phyloP scores from a whole-genome alignment of 1,140 invertebrate genomes.

The Riptortus pedestris region DNA sequence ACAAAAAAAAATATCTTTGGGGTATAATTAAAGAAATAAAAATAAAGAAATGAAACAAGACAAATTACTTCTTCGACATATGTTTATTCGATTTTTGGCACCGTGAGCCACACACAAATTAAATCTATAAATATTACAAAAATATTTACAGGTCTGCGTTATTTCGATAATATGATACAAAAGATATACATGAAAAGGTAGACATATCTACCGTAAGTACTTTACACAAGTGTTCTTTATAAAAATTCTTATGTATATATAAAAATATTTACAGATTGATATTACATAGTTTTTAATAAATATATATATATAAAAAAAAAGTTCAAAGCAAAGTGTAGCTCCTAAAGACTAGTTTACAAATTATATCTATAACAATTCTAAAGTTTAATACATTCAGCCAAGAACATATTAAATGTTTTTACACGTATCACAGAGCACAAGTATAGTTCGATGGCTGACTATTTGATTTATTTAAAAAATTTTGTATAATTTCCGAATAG shows the following conservation, averaged over 20 bases:
- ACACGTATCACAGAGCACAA: slow-evolving; percentile 11
- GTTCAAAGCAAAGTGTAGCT: slow-evolving; percentile 1
- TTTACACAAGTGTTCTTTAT: background rate
- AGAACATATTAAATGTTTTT: slow-evolving; percentile 1
- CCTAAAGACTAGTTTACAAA: slow-evolving; percentile 4
- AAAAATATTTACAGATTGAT: slow-evolving; percentile 6
- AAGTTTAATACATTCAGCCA: background rate
- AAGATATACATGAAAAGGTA: slow-evolving; percentile 5
- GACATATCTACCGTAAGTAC: background rate
- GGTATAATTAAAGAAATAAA: background rate
- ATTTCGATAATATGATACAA: background rate
- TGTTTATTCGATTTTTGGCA: slow-evolving; percentile 8
- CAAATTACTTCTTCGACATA: background rate
- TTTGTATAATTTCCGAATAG: background rate
- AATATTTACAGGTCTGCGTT: slow-evolving; percentile 6
- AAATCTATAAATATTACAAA: slow-evolving; percentile 9
- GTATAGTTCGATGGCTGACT: slow-evolving; percentile 10
- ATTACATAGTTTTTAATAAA: too few species aligned
- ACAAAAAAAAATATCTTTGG: background rate
- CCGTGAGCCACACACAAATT: slow-evolving; percentile 5
- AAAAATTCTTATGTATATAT: background rate
- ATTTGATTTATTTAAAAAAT: background rate
- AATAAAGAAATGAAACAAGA: background rate
- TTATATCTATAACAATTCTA: background rate
- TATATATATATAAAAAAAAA: background rate